Evolutionary conservation across 2,113 vertebrate species (phyloP).

Genomic region (Xyliphius kryptos): DNA sequence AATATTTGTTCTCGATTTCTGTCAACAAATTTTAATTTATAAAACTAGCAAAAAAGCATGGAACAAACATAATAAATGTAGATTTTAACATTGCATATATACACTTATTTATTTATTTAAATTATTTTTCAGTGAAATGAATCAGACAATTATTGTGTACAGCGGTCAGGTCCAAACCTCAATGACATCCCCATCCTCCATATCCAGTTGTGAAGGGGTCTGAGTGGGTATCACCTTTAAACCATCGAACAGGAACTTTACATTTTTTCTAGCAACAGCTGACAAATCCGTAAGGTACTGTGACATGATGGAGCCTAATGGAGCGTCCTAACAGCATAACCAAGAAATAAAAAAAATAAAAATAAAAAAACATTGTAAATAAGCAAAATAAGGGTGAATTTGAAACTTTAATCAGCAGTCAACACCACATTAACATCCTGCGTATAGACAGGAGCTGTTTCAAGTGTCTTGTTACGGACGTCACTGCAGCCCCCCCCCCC

Average conservation of each 20-base stretch:
- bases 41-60: no score
- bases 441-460: no score
- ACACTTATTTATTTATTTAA: no score
- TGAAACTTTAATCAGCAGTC: no score
- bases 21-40: no score
- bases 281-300: slow-evolving; percentile 51
- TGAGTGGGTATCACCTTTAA: slow-evolving; percentile 48
- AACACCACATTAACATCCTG: no score
- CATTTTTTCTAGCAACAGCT: neutral
- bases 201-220: slow-evolving; percentile 64
- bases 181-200: slow-evolving; percentile 71
- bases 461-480: no score
- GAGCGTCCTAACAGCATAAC: slow-evolving; percentile 45
- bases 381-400: no score
- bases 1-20: no score
- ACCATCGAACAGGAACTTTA: slow-evolving; percentile 63
- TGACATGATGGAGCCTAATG: slow-evolving; percentile 57
- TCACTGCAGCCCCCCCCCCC: no score
- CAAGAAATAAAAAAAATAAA: neutral
- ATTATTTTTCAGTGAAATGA: neutral
- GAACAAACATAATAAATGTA: no score
- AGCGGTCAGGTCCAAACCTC: slow-evolving; percentile 61
- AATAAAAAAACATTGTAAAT: neutral
- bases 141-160: neutral
- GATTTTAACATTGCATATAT: no score